Evolutionary conservation across 2,113 vertebrate species (phyloP).

Genomic region (Ellobius talpinus): DNA sequence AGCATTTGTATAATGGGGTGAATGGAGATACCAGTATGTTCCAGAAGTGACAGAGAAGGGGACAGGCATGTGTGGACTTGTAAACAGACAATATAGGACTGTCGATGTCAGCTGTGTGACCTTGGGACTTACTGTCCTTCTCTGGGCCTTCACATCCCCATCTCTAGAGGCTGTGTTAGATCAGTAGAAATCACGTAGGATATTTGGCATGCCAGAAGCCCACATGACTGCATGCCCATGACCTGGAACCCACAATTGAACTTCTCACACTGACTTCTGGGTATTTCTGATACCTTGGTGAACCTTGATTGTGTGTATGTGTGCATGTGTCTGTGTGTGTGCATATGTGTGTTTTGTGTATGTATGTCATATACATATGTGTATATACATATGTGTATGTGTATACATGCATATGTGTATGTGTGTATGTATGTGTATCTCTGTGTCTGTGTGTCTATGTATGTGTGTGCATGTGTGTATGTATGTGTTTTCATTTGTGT

Average conservation of each 20-base stretch:
- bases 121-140: background rate
- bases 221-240: too few relatives aligned
- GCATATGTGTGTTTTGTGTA: background rate
- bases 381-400: background rate
- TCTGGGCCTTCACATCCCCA: conserved; percentile 34
- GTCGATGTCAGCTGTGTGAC: background rate
- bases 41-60: background rate
- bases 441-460: background rate
- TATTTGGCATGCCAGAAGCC: background rate
- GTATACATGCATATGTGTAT: background rate
- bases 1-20: background rate
- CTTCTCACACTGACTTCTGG: too few relatives aligned
- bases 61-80: too few relatives aligned
- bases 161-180: background rate
- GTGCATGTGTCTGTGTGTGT: background rate
- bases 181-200: background rate
- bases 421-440: background rate
- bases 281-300: background rate
- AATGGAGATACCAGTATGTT: too few relatives aligned
- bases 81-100: background rate
- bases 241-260: background rate
- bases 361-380: background rate
- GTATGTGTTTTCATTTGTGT: background rate
- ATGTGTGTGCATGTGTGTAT: background rate
- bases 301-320: background rate